A percentile compares a stretch with the other conserved stretches of the same genome.
phyloP scores from a whole-genome alignment of 2,888 invertebrate genomes.

The Conus canariensis region DNA sequence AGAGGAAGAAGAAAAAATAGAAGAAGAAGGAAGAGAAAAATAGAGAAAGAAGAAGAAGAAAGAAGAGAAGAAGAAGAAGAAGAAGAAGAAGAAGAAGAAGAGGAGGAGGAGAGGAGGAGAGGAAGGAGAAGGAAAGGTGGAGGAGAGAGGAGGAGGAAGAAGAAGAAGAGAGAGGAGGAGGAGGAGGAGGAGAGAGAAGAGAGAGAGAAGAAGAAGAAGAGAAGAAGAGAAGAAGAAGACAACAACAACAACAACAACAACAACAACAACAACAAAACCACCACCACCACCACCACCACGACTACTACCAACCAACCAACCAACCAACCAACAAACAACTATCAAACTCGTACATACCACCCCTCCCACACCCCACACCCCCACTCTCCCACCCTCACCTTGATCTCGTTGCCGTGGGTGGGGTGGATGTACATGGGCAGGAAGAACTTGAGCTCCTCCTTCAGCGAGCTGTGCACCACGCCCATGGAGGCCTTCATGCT shows the following conservation, averaged over 20 bases:
- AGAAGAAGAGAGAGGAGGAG: too few relatives aligned
- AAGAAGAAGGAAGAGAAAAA: not conserved
- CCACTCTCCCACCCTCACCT: not conserved
- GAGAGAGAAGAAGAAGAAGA: not conserved
- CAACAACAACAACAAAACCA: too few relatives aligned
- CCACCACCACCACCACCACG: too few relatives aligned
- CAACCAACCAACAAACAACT: too few relatives aligned
- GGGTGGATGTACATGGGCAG: conserved; percentile 69
- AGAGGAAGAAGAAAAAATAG: not conserved
- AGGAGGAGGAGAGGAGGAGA: too few relatives aligned
- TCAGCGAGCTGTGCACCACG: conserved; percentile 68
- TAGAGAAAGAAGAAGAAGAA: not conserved
- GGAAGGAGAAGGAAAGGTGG: not conserved
- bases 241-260: too few relatives aligned
- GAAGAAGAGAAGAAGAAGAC: not conserved
- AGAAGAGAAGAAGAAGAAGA: not conserved
- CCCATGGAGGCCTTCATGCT: conserved; percentile 67
- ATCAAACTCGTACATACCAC: not conserved
- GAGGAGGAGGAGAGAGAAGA: not conserved
- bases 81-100: too few relatives aligned
- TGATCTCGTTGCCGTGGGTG: conserved; percentile 63
- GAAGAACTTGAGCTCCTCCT: conserved; percentile 68
- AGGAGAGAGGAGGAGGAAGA: too few relatives aligned
- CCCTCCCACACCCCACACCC: not conserved
- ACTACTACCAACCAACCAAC: too few relatives aligned